These are phyloP conservation scores for Prosapia bicincta DNA, from an alignment of 2,888 invertebrate genomes.

Conservation along the genomic window DNA sequence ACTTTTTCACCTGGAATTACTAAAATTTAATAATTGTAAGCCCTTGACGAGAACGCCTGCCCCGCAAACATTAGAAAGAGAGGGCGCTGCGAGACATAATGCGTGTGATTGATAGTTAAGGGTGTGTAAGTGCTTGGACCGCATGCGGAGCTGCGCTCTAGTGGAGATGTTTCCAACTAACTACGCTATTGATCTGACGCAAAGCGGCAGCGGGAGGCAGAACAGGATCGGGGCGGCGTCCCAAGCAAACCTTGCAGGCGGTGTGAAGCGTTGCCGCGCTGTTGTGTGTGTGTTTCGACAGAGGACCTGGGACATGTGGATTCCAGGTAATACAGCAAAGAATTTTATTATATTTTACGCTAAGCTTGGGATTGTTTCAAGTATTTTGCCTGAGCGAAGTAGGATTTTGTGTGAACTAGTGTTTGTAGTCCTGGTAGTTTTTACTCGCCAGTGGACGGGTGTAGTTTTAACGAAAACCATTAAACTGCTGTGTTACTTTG, in stretches of 20 bases:
- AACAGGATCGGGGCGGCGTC: background rate
- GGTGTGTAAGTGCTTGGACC: background rate
- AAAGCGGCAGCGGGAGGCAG: background rate
- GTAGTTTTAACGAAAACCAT: background rate
- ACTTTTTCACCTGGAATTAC: no score
- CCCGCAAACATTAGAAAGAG: no score
- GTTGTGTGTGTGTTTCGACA: background rate
- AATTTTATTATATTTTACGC: background rate
- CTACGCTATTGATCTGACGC: background rate
- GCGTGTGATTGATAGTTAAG: background rate
- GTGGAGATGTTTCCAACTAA: background rate
- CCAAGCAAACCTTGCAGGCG: background rate
- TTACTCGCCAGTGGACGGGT: background rate
- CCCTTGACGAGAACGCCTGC: no score
- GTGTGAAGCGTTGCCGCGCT: background rate
- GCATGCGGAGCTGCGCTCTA: background rate
- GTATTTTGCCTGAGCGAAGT: no score
- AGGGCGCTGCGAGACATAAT: background rate
- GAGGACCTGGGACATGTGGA: background rate
- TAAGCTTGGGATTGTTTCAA: no score
- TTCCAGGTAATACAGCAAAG: background rate
- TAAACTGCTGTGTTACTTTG: background rate
- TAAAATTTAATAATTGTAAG: no score
- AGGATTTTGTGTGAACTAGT: background rate
- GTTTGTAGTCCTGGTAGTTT: background rate